Base-by-base conservation (phyloP, 2,113 vertebrate genomes). In the Microcebus lehilahytsara region DNA sequence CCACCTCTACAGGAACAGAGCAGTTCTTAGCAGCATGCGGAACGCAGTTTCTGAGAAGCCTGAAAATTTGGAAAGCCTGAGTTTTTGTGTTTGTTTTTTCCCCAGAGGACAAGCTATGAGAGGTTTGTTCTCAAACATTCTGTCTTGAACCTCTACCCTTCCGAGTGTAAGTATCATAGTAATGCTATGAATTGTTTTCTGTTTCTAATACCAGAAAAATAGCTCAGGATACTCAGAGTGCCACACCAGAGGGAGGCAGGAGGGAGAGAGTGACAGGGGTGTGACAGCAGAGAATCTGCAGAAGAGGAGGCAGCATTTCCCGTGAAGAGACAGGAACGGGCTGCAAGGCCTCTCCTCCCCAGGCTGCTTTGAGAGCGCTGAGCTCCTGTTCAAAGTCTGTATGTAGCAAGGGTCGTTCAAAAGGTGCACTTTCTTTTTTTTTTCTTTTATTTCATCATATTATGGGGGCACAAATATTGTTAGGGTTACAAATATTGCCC, bases 11-110 rank as follows among this genome's bases (percentile, higher is more conserved):
- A 87, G 90, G 67, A 93, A 56, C 74, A 89, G 20, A 74, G 37
- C 12, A 6, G 20, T 30, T 89, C 62, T 85, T 40, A 93, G 66
- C 51, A 74, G 72, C 67, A 23, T 6, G 77, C 22, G 42, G 53
- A 62, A 19, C 7, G 2, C 53, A 27, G 40, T 95, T 97, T 81
- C 89, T 86, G 66, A 89, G 69, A 91, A 94, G 53, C 51, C 77
- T 40, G 69, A 93, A 85, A 64, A 22, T 40, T 91, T 56, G 72
- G 13, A 56, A 87, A 69, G 42, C 32, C 51, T 74, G 10, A 11
- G 25, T 64, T 30, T 64, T 53, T 37, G 37, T 34, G 37, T 37
- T 37, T 37, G n/a, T 90, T 62, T 34, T 25, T 42, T 58, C 64
- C 51, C 64, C 51, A 46, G 46, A 89, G 13, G 23, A 77, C 56